Evolutionary conservation across 2,888 invertebrate species (phyloP).

Genomic region (Drosophila ezoana): DNA sequence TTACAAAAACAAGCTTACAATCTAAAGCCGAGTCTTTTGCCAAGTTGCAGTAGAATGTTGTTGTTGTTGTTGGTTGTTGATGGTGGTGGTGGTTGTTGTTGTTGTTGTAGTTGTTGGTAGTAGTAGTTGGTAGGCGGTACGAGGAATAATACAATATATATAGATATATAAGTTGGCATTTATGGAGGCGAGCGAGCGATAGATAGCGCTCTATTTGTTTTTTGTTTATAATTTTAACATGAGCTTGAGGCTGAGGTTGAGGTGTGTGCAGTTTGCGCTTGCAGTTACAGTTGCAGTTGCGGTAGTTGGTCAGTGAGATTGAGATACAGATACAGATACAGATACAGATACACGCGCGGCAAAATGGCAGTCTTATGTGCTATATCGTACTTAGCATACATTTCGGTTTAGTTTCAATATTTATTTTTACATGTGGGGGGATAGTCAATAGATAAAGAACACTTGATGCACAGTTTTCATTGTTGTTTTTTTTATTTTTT

Average conservation of each 20-base stretch:
- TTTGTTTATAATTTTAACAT: slow-evolving; percentile 20
- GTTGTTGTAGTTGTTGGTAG: slow-evolving; percentile 53
- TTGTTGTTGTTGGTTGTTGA: slow-evolving; percentile 43
- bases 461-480: slow-evolving; percentile 61
- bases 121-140: slow-evolving; percentile 62
- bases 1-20: slow-evolving; percentile 65
- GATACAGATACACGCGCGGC: slow-evolving; percentile 45
- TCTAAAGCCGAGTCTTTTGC: slow-evolving; percentile 72
- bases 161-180: slow-evolving; percentile 40
- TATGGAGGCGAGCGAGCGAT: slow-evolving; percentile 47
- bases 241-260: slow-evolving; percentile 60
- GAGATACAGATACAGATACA: slow-evolving; percentile 48
- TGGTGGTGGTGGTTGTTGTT: slow-evolving; percentile 25
- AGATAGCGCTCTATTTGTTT: slow-evolving; percentile 20
- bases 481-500: not conserved
- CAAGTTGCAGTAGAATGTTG: slow-evolving; percentile 61
- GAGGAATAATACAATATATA: slow-evolving; percentile 48
- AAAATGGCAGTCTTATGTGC: slow-evolving; percentile 62
- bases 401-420: slow-evolving; percentile 56
- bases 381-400: slow-evolving; percentile 64
- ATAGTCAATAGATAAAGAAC: slow-evolving; percentile 52
- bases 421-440: slow-evolving; percentile 54
- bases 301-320: slow-evolving; percentile 70
- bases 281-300: slow-evolving; percentile 56
- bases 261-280: slow-evolving; percentile 61